Evolutionary conservation across 2,113 vertebrate species (phyloP), one percentile per base, ranked within the genome.

Genomic region (Halichoeres trimaculatus): DNA sequence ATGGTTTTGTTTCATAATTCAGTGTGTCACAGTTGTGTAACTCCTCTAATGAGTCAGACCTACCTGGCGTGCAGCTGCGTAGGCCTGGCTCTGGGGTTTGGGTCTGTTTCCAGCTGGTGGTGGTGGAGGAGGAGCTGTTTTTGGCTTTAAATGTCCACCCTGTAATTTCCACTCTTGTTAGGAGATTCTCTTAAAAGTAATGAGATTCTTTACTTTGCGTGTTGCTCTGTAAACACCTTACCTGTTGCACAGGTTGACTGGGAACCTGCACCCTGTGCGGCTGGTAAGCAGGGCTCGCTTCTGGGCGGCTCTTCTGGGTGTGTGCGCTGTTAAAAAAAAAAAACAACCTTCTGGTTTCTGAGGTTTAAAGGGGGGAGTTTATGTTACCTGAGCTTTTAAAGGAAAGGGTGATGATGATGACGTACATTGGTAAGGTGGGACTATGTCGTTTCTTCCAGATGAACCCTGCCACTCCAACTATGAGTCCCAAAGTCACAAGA

Each of bases 1-100:
- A n/a, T n/a, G n/a, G n/a, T n/a, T n/a, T n/a, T n/a, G n/a, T n/a
- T n/a, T n/a, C n/a, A n/a, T n/a, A n/a, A n/a, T n/a, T 30, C 6
- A 30, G 30, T 30, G 30, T 3, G 30, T 30, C 30, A 30, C 30
- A n/a, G 30, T 30, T 30, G 30, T 30, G 30, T 30, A 41, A 41
- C 2, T 2, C 17, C 6, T 23, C 5, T 19, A 20, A 24, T 6
- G 10, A 36, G 36, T 57, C 5, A 0, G 17, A 3, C 1, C 75
- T 89, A 94, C 94, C 94, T 93, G 86, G 2, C 90, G 88, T 17
- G 86, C 92, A 59, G 62, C 76, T 0, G 8, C 57, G 81, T 89
- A 91, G 77, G 77, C 89, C 20, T 66, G 63, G 12, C 13, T 1
- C 2, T 54, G 51, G 0, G 84, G 85, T 69, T 88, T 85, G 0